These are phyloP conservation scores for Hydropotes inermis DNA, from an alignment of 2,113 vertebrate genomes.

Conservation along the genomic window DNA sequence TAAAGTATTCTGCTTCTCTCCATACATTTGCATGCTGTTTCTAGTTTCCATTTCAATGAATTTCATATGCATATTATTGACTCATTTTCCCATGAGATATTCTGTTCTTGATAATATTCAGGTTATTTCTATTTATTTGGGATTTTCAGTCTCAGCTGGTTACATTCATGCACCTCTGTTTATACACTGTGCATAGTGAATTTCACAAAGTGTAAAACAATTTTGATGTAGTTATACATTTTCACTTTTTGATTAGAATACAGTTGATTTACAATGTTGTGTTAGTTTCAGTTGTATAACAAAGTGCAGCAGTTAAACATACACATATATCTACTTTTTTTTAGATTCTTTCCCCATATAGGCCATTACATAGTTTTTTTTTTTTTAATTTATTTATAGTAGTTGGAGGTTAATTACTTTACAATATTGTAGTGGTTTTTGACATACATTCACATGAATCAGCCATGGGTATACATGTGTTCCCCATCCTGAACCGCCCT, in stretches of 20 bases:
- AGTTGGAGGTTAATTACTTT: background rate
- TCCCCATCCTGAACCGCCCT: background rate
- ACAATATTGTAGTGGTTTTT: background rate
- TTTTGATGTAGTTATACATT: background rate
- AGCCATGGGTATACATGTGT: background rate
- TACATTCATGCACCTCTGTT: background rate
- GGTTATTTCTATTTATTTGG: background rate
- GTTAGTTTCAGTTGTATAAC: background rate
- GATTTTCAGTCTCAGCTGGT: background rate
- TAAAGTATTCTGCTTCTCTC: background rate
- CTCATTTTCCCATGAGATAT: background rate
- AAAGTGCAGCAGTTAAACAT: background rate
- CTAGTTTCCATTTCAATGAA: background rate
- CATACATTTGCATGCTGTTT: background rate
- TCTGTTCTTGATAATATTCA: background rate
- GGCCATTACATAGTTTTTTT: background rate
- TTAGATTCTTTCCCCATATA: background rate
- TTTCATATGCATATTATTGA: background rate
- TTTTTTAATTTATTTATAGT: background rate
- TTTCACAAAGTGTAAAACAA: background rate
- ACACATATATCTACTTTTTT: background rate
- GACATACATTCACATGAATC: background rate
- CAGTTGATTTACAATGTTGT: background rate
- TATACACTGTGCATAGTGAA: background rate
- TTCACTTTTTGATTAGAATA: background rate